Base-by-base conservation (phyloP, 2,888 invertebrate genomes). In the Rotaria socialis region DNA sequence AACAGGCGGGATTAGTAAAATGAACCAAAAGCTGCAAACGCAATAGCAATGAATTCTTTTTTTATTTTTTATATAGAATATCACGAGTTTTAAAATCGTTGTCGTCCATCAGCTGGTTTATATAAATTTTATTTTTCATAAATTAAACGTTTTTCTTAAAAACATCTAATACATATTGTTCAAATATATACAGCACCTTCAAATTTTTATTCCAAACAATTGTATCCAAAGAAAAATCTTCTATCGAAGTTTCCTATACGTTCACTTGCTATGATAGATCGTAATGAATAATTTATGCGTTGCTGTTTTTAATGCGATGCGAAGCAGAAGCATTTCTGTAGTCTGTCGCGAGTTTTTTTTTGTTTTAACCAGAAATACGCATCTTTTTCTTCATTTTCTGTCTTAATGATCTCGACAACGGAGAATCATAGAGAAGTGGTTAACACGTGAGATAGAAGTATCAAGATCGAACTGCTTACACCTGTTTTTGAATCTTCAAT, bases 1-100 rank as follows among this genome's bases (percentile, higher is more conserved):
- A 90, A 99, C 98, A 4, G 95, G 95, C 93, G 0, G 99, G 99
- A 93, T 99, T 99, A 0, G 97, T 98, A 86, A 99, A 96, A 93
- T 96, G 96, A 43, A 96, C 96, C 24, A 99, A 93, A 88, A 99
- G 97, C 91, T 99, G 99, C 99, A 99, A 3, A 99, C 98, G 87
- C 98, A 97, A 92, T 98, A 97, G 0, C 95, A 96, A 90, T 99
- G 98, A 50, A 99, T 91, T 95, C 86, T 96, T 93, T 80, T 92
- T 92, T 67, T 93, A 92, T 93, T 97, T 95, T 89, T 97, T 95
- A 8, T 94, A 93, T 58, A 98, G 90, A 74, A 96, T 93, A 22
- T 60, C 58, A 41, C 74, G 88, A 52, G 89, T 88, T 8, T 89
- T 87, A 87, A 99, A 91, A n/a, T 93, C 92, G 50, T 90, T 89